Evolutionary conservation across 1,140 invertebrate genomes (phyloP), one percentile per base, ranked within the genome.

Genomic region (Pseudomyrmex concolor): DNA sequence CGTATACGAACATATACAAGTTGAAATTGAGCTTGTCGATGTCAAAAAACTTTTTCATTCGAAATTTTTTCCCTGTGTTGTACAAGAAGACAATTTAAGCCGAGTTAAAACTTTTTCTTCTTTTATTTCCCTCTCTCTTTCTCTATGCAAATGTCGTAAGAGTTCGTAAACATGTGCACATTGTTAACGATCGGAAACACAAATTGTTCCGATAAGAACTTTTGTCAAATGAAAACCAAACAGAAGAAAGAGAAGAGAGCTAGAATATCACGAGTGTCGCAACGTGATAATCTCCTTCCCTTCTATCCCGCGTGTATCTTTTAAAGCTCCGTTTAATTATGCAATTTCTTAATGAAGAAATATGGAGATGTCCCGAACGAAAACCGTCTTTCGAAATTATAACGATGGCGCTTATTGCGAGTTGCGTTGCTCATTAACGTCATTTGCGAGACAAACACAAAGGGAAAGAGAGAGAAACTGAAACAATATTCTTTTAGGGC

Each of bases 321-420:
- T 66, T 77, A 51, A 63, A 76, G 22, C n/a, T 66, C 17, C 7
- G 48, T 67, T 77, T 77, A 77, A 57, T 67, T 77, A 67, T 45
- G 34, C 50, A 67, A 55, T 51, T 45, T 77, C 9, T 64, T 76
- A 76, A 77, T 2, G 17, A 57, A 67, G 4, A 67, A 67, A 45
- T 66, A 59, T 78, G n/a, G 43, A 48, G 64, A 78, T 68, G 51
- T 51, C 10, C 45, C 8, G 63, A 57, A 57, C 22, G 34, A 68
- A 67, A 54, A 15, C 17, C 2, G 48, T 77, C 62, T 67, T 77
- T 77, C 34, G 74, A 77, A 67, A 77, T 77, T 77, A 34, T 34
- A 77, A 77, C 13, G 74, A 55, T 55, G 62, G 62, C 13, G 51
- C 62, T 67, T 67, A 67, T 77, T 55, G 50, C 62, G 25, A 19